Conservation (phyloP, 2,797 vertebrate species). For the Squalus acanthias region DNA sequence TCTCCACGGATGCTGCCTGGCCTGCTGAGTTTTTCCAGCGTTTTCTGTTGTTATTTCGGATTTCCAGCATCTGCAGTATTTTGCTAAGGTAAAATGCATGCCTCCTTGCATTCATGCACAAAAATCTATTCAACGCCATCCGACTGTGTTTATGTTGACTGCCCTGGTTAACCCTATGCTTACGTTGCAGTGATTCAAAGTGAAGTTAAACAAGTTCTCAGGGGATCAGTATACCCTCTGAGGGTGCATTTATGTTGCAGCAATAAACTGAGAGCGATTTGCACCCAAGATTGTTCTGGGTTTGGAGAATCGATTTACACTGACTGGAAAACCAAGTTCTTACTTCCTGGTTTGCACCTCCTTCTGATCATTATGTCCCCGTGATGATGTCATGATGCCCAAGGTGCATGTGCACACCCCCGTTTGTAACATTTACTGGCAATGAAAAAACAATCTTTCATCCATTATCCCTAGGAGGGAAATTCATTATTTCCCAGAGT, state of each 20-base stretch:
- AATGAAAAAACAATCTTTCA: not conserved
- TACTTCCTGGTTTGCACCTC: not conserved
- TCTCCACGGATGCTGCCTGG: no score
- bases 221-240: not conserved
- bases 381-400: not conserved
- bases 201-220: not conserved
- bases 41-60: no score
- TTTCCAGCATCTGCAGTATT: no score
- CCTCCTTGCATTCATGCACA: not conserved
- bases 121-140: not conserved
- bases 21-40: no score
- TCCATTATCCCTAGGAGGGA: no score
- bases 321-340: not conserved
- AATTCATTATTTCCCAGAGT: not conserved
- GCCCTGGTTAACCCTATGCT: not conserved
- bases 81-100: not conserved
- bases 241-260: not conserved
- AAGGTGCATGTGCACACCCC: not conserved
- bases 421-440: not conserved
- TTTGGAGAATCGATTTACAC: not conserved
- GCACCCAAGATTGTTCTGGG: not conserved
- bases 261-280: not conserved
- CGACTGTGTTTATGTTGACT: not conserved
- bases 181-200: not conserved
- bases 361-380: no score